A percentile compares a stretch with the other conserved stretches of the same genome.
These are phyloP conservation scores for Cinclus mexicanus DNA, from an alignment of 2,113 vertebrate genomes.

Conservation along the genomic window DNA sequence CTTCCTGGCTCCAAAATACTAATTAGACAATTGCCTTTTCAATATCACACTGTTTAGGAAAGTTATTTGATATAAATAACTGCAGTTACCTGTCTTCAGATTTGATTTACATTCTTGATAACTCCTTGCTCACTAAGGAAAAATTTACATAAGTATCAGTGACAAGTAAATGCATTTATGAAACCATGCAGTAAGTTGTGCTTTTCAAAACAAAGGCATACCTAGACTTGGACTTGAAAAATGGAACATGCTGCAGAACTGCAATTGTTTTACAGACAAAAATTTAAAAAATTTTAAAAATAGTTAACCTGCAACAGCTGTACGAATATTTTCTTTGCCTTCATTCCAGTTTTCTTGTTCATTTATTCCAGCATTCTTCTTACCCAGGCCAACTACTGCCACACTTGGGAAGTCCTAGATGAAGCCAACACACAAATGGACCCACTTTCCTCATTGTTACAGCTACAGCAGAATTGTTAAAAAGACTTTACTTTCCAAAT, in stretches of 20 bases:
- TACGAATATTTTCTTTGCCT: conserved; percentile 90
- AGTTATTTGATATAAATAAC: not conserved
- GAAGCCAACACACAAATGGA: not conserved
- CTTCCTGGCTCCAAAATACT: not conserved
- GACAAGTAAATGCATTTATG: not conserved
- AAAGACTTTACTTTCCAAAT: not conserved
- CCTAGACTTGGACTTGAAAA: not conserved
- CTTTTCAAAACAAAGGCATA: not conserved
- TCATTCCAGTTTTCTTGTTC: conserved; percentile 88
- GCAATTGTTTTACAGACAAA: not conserved
- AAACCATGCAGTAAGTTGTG: not conserved
- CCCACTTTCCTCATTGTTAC: not conserved
- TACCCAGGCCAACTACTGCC: conserved; percentile 89
- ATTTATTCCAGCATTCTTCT: conserved; percentile 79
- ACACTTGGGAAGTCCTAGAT: conserved; percentile 89
- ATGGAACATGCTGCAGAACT: not conserved
- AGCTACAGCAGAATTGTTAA: not conserved
- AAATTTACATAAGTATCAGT: not conserved
- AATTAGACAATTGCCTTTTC: not conserved
- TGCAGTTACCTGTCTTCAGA: not conserved
- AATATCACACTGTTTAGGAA: not conserved
- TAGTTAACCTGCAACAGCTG: conserved; percentile 84
- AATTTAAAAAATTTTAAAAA: not conserved
- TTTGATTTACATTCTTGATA: not conserved
- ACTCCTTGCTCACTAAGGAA: not conserved